These are phyloP conservation scores for Mystacides longicornis DNA, from an alignment of 2,888 invertebrate genomes.

Conservation along the genomic window DNA sequence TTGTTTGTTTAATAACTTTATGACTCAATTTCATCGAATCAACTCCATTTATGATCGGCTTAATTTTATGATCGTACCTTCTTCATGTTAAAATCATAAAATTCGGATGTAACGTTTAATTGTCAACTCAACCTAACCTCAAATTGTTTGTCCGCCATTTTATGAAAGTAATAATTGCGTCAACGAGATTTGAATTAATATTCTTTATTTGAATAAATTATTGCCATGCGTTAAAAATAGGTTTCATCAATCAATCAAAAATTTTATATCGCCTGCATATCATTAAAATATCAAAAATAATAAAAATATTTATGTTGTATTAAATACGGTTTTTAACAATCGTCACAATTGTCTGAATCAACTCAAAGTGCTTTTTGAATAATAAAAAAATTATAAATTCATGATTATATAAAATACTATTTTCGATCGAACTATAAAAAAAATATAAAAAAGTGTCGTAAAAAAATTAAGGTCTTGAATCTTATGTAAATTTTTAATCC, in stretches of 20 bases:
- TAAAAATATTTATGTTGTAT: constrained; percentile 5
- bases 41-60: too few species aligned
- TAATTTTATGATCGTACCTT: too few species aligned
- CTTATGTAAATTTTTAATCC: constrained; percentile 26
- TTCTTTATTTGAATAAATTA: constrained; percentile 1
- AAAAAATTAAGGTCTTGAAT: constrained; percentile 11
- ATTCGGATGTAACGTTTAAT: too few species aligned
- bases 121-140: too few species aligned
- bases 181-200: neutral
- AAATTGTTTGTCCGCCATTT: too few species aligned
- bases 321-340: constrained; percentile 7
- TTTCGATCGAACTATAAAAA: constrained; percentile 13
- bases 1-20: too few species aligned
- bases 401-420: constrained; percentile 12
- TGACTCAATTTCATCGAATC: too few species aligned
- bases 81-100: too few species aligned
- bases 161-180: too few species aligned
- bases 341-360: constrained; percentile 11
- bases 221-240: constrained; percentile 6
- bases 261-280: constrained; percentile 17
- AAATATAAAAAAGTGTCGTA: constrained; percentile 8
- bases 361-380: constrained; percentile 11
- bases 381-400: constrained; percentile 9
- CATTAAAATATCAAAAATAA: neutral
- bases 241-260: constrained; percentile 14